A percentile compares a stretch with the other conserved stretches of the same genome.
These are phyloP conservation scores for Caenorhabditis sp. DNA, from an alignment of 2,888 invertebrate genomes.

Conservation along the genomic window DNA sequence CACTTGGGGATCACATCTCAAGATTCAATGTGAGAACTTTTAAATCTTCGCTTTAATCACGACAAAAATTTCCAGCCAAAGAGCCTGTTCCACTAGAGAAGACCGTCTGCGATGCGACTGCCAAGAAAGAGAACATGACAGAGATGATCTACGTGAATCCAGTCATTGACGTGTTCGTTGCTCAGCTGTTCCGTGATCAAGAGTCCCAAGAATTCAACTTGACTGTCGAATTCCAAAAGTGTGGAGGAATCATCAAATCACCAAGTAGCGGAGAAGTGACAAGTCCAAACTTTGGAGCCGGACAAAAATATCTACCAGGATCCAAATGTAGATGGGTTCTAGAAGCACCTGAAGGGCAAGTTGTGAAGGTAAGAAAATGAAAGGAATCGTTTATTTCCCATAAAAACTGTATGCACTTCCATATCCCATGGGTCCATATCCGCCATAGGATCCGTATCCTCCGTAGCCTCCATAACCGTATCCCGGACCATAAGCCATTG, in stretches of 20 bases:
- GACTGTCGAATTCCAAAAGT: constrained; percentile 67
- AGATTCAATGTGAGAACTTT: constrained; percentile 36
- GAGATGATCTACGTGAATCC: constrained; percentile 62
- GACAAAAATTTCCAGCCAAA: constrained; percentile 46
- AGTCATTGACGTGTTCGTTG: constrained; percentile 56
- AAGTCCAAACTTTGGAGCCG: constrained; percentile 65
- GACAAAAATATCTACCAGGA: constrained; percentile 72
- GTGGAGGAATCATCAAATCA: constrained; percentile 32
- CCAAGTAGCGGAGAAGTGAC: constrained; percentile 73
- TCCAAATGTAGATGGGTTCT: constrained; percentile 78
- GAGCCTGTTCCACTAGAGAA: constrained; percentile 36
- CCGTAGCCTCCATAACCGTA: constrained; percentile 42
- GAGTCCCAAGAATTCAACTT: constrained; percentile 64
- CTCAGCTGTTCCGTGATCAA: constrained; percentile 28
- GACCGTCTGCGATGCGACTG: constrained; percentile 18
- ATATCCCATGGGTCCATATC: constrained; percentile 57
- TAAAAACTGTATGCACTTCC: constrained; percentile 62
- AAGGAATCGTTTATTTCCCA: constrained; percentile 54
- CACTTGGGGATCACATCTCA: constrained; percentile 46
- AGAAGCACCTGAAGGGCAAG: constrained; percentile 78
- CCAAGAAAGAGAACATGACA: constrained; percentile 8
- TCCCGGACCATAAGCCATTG: constrained; percentile 48
- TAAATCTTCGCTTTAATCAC: neutral
- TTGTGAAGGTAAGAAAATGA: constrained; percentile 72
- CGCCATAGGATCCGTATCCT: constrained; percentile 46